Evolutionary conservation across 2,113 vertebrate species (phyloP).

Genomic region (Nanorana parkeri): DNA sequence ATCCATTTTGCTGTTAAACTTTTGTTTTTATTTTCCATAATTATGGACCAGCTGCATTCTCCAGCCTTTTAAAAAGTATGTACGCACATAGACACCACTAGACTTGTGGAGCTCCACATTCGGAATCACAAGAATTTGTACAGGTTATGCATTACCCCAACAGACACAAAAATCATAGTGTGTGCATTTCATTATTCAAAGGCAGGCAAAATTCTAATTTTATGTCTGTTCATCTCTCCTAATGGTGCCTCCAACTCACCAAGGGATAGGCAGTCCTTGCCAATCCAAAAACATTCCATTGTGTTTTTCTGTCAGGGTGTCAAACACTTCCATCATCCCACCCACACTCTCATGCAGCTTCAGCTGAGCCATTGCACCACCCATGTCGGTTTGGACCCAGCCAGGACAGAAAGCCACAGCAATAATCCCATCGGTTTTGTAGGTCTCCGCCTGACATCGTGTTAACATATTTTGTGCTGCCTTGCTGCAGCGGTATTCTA

Average conservation of each 20-base stretch:
- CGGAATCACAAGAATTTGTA: too few relatives aligned
- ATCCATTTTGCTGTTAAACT: too few relatives aligned
- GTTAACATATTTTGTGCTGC: slow-evolving; percentile 70
- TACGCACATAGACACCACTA: too few relatives aligned
- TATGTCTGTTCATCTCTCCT: too few relatives aligned
- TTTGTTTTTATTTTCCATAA: too few relatives aligned
- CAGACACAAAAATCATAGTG: too few relatives aligned
- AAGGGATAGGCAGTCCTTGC: neutral
- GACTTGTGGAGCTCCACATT: too few relatives aligned
- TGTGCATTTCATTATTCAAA: too few relatives aligned
- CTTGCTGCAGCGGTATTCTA: slow-evolving; percentile 70
- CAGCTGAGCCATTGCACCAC: slow-evolving; percentile 24
- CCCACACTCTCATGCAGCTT: neutral
- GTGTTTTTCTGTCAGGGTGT: neutral
- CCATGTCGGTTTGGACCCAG: slow-evolving; percentile 71
- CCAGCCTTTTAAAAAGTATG: too few relatives aligned
- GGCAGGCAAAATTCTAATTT: too few relatives aligned
- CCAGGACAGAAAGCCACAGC: slow-evolving; percentile 65
- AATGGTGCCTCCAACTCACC: neutral
- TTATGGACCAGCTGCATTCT: too few relatives aligned
- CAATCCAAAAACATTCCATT: neutral
- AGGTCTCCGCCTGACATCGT: slow-evolving; percentile 60
- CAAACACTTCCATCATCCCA: neutral
- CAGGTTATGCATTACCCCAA: too few relatives aligned
- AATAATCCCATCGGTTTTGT: slow-evolving; percentile 63